A percentile compares a stretch with the other conserved stretches of the same genome.
These are phyloP conservation scores for Conops quadrifasciatus DNA, from an alignment of 2,888 invertebrate genomes.

Conservation along the genomic window DNA sequence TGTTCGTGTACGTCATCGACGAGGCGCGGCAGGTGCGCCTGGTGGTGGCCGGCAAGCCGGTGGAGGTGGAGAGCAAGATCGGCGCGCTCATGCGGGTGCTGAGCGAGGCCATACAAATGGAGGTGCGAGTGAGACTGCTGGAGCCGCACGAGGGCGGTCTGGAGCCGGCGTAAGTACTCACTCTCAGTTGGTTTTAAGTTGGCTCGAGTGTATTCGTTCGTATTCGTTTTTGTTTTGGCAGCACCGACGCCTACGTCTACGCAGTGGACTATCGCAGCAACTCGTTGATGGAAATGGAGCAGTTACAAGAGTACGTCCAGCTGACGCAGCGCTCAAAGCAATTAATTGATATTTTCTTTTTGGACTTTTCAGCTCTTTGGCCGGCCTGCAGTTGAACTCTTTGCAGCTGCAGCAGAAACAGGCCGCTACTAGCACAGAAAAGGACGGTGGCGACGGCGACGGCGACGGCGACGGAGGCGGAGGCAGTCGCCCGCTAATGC, in stretches of 20 bases:
- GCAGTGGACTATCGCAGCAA: conserved; percentile 85
- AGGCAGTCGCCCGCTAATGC: conserved; percentile 67
- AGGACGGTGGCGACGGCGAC: conserved; percentile 27
- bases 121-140: conserved; percentile 79
- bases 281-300: conserved; percentile 81
- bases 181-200: too few relatives aligned
- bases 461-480: conserved; percentile 36
- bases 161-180: conserved; percentile 65
- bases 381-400: conserved; percentile 50
- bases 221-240: conserved; percentile 64
- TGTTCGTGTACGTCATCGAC: conserved; percentile 85
- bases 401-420: conserved; percentile 52
- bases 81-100: conserved; percentile 75
- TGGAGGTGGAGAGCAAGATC: conserved; percentile 77
- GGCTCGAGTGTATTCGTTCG: too few relatives aligned
- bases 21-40: conserved; percentile 82
- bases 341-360: neutral
- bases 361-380: conserved; percentile 69
- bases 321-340: neutral
- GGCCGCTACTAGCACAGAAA: neutral
- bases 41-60: conserved; percentile 79
- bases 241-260: conserved; percentile 86
- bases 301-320: conserved; percentile 76
- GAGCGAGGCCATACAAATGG: conserved; percentile 79
- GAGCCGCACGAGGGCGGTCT: conserved; percentile 73